These are phyloP conservation scores for Cliona cf. orientalis DNA, from an alignment of 37 sponge, comb jelly and placozoan species.

Conservation along the genomic window DNA sequence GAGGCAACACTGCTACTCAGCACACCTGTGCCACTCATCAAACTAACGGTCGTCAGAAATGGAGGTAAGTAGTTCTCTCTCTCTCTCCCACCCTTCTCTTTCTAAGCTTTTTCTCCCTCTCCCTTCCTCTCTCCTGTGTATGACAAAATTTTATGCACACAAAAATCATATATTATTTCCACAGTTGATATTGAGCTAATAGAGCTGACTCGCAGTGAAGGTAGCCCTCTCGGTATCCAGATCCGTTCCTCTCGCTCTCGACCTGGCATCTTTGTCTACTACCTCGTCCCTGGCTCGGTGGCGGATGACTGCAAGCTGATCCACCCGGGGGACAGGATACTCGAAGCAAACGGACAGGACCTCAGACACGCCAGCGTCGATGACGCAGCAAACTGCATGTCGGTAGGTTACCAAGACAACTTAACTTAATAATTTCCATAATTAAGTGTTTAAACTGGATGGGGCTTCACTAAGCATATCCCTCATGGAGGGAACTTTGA, in stretches of 20 bases:
- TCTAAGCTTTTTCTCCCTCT: not conserved
- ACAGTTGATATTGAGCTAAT: constrained; percentile 30
- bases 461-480: too few species aligned
- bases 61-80: not conserved
- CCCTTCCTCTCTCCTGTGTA: not conserved
- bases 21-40: constrained; percentile 52
- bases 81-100: too few species aligned
- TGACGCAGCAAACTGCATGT: constrained; percentile 54
- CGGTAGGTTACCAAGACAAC: constrained; percentile 17
- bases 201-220: constrained; percentile 16
- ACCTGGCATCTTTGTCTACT: constrained; percentile 74
- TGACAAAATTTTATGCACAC: not conserved
- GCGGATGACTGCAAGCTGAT: constrained; percentile 49
- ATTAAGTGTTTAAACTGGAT: too few species aligned
- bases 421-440: not conserved
- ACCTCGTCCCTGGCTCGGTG: constrained; percentile 51
- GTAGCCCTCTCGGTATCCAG: constrained; percentile 55
- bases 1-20: constrained; percentile 62
- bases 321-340: constrained; percentile 66
- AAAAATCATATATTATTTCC: too few species aligned
- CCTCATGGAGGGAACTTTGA: too few species aligned
- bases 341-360: constrained; percentile 78
- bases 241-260: constrained; percentile 32
- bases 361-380: constrained; percentile 72
- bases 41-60: constrained; percentile 61